phyloP scores from a whole-genome alignment of 92 coral and sea anemone genomes.

The Parazoanthus swiftii region DNA sequence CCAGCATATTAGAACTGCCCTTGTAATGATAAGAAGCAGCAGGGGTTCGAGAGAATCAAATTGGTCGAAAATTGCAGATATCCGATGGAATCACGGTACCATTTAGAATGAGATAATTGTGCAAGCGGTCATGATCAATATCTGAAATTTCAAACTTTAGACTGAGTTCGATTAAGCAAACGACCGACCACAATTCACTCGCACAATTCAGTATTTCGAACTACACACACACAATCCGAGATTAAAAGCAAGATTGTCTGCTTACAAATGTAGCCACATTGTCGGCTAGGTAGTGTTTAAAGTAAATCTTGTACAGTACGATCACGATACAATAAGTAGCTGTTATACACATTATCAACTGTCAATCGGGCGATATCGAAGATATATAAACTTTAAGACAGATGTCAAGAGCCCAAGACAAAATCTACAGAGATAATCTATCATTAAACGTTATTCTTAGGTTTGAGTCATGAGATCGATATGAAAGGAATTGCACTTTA shows the following conservation, averaged over 20 bases:
- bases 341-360: background rate
- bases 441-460: conserved; percentile 6
- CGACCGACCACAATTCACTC: too few relatives aligned
- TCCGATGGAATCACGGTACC: too few relatives aligned
- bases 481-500: conserved; percentile 23
- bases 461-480: background rate
- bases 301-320: background rate
- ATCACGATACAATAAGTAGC: background rate
- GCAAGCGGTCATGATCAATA: too few relatives aligned
- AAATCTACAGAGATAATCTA: conserved; percentile 1
- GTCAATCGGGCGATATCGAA: background rate
- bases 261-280: background rate
- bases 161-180: too few relatives aligned
- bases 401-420: background rate
- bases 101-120: too few relatives aligned
- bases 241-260: background rate
- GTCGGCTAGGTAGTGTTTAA: background rate
- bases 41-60: background rate
- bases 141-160: too few relatives aligned
- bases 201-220: too few relatives aligned
- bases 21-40: conserved; percentile 7
- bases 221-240: background rate
- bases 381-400: too few relatives aligned
- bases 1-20: conserved; percentile 5
- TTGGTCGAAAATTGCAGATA: too few relatives aligned